phyloP scores from a whole-genome alignment of 2,888 invertebrate species.

The Netelia fuscicornis region DNA sequence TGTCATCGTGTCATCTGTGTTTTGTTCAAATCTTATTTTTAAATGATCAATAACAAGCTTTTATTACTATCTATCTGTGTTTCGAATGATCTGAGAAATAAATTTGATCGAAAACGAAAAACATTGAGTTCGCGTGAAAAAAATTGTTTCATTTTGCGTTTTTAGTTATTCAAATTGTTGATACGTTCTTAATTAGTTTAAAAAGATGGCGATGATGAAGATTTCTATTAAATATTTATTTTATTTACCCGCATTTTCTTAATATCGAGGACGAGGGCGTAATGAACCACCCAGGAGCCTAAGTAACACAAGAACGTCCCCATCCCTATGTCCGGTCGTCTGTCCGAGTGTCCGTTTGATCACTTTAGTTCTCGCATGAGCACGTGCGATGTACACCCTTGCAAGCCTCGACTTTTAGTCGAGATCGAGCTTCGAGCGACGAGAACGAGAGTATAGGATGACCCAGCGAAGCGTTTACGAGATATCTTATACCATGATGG shows the following conservation, averaged over 20 bases:
- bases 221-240: not conserved
- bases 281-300: constrained; percentile 50
- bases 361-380: constrained; percentile 42
- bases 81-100: too few species aligned
- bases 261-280: not conserved
- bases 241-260: not conserved
- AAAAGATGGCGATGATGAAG: not conserved
- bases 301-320: constrained; percentile 61
- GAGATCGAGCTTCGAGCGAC: constrained; percentile 42
- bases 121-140: too few species aligned
- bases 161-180: not conserved
- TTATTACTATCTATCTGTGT: too few species aligned
- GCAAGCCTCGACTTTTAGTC: constrained; percentile 71
- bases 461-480: constrained; percentile 72
- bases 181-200: not conserved
- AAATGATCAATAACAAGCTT: too few species aligned
- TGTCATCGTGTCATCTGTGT: too few species aligned
- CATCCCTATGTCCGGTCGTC: constrained; percentile 27
- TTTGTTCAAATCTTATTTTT: too few species aligned
- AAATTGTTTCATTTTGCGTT: not conserved
- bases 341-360: constrained; percentile 43
- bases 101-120: too few species aligned
- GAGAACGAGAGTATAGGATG: constrained; percentile 77
- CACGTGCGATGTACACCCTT: constrained; percentile 42
- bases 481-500: constrained; percentile 77